Base-by-base conservation (phyloP, 2,888 invertebrate species). In the Hypsopygia costalis region DNA sequence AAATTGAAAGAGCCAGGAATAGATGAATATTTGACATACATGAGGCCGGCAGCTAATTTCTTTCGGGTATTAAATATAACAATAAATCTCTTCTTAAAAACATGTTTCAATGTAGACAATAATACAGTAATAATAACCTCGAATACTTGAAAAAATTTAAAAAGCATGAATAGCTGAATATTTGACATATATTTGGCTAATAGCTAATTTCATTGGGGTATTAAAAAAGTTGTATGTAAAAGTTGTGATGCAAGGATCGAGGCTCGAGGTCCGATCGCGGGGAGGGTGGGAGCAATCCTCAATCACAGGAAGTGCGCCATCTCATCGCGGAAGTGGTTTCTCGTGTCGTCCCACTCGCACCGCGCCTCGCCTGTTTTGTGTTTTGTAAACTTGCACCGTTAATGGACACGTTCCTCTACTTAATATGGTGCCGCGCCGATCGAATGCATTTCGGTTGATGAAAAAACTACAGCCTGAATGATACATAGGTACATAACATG, bases 271-370 rank as follows among this genome's bases (percentile, higher is more conserved):
- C 47, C 44, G 49, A 44, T 55, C 46, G 12, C 51, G 43, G 56
- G 57, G 52, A 49, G 64, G 66, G 55, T 62, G 57, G 61, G 55
- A 61, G 65, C 65, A 30, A 34, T 33, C 74, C 82, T 85, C 89
- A 89, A 89, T 89, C 88, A 89, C 86, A 87, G 89, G 88, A 87
- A 89, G 89, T 89, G 89, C 88, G 81, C 83, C 86, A 81, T 86
- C 89, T 89, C 89, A 89, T 89, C 75, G 77, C 88, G 88, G 89
- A 89, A 89, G 89, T 89, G 89, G 87, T 89, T 82, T 81, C 70
- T 78, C 70, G 63, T 73, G 77, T 70, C 58, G 70, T 81, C 82
- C 62, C 73, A 43, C 78, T 86, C 80, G 60, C 74, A 64, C 80
- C 40, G 45, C 49, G 46, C 51, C 48, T 47, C 47, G 41, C 44